A percentile compares a stretch with the other conserved stretches of the same genome.
Evolutionary conservation across 1,140 invertebrate species (phyloP).

Genomic region (Hypsibius dujardini): DNA sequence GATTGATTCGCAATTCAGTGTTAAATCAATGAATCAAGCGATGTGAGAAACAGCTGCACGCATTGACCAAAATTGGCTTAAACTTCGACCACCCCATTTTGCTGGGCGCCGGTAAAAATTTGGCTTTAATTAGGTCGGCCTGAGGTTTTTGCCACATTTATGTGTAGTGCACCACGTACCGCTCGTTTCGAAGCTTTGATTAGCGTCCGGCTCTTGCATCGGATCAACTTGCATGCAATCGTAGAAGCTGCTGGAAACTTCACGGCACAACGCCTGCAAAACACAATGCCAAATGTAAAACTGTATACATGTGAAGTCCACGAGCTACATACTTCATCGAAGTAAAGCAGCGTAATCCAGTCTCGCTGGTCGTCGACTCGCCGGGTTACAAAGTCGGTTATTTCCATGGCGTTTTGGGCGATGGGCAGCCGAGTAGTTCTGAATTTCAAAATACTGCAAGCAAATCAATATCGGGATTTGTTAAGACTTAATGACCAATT

Average conservation of each 20-base stretch:
- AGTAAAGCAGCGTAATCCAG: background rate
- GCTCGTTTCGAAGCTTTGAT: background rate
- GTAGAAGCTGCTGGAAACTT: background rate
- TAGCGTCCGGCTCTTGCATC: background rate
- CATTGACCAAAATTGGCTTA: too few species aligned
- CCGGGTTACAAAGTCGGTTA: background rate
- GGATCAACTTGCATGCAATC: background rate
- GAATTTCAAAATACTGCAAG: background rate
- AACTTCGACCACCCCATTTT: too few species aligned
- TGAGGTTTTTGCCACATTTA: too few species aligned
- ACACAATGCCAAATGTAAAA: background rate
- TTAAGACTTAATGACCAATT: too few species aligned
- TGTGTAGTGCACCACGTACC: background rate
- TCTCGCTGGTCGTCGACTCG: background rate
- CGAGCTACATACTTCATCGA: background rate
- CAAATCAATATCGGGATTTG: background rate
- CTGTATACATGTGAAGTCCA: background rate
- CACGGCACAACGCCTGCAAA: background rate
- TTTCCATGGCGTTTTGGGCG: constrained; percentile 7
- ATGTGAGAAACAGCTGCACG: too few species aligned
- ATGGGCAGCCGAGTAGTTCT: background rate
- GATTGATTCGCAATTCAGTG: background rate
- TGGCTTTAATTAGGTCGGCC: too few species aligned
- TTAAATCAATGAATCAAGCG: too few species aligned
- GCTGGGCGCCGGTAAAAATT: too few species aligned